Evolutionary conservation across 1,140 invertebrate genomes (phyloP), one percentile per base, ranked within the genome.

Genomic region (Pollicipes pollicipes): DNA sequence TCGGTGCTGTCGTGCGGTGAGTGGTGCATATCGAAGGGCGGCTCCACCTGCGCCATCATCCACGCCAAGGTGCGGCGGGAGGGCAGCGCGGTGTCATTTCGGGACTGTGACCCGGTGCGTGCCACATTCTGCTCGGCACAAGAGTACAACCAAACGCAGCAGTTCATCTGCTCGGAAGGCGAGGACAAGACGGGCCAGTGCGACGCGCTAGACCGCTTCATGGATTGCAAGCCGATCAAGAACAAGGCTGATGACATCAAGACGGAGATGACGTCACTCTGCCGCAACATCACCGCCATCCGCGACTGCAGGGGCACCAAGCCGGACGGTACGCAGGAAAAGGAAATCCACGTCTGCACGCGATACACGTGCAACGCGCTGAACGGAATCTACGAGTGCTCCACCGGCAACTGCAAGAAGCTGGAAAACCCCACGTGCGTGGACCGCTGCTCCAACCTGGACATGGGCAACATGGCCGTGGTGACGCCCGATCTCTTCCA

Each of bases 11-110:
- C 90, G 24, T 94, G 91, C 76, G 89, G 90, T 0, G 91, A 95
- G 77, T 94, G 91, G 91, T 94, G 91, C 72, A 82, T 95, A 63
- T 92, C 90, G 75, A 94, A 94, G 77, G 91, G 89, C 0, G 90
- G 89, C 0, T 90, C 90, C 0, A 85, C 88, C 31, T 94, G 91
- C 81, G 86, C 89, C 28, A 90, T 93, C 76, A 92, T 95, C 73
- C 90, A 89, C 78, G 91, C 93, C 0, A 91, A 90, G 78, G 83
- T 92, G 0, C 84, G 91, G 66, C 83, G 83, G 69, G 93, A 93
- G 75, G 91, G 91, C 3, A 87, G 88, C 0, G 88, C 0, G 82
- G 93, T 32, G 86, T 88, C 29, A 90, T 91, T 92, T 73, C 91
- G 91, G 77, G 90, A 89, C 2, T 95, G 91, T 77, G 90, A 90